Evolutionary conservation across 2,797 vertebrate genomes (phyloP).

Genomic region (Periparus ater): DNA sequence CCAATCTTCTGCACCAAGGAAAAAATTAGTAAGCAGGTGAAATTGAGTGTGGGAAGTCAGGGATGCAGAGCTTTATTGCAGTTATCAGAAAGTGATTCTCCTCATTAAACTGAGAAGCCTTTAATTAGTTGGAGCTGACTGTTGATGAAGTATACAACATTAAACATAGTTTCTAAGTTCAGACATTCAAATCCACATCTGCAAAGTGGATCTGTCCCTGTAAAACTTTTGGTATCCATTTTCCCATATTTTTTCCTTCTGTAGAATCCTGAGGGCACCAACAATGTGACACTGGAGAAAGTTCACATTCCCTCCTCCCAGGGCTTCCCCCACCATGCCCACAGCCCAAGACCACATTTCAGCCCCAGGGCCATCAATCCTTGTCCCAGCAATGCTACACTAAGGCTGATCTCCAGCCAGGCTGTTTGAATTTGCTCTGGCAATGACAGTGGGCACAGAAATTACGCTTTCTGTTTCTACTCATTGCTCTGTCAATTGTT

Average conservation of each 20-base stretch:
- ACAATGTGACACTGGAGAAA: too few relatives aligned
- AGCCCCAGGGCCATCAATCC: neutral
- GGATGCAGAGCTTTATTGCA: neutral
- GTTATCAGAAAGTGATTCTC: neutral
- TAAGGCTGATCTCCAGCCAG: neutral
- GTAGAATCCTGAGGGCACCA: neutral
- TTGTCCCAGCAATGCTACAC: neutral
- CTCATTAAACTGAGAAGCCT: neutral
- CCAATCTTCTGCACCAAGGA: neutral
- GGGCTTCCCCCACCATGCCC: neutral
- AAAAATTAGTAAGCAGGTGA: neutral
- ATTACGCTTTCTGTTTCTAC: neutral
- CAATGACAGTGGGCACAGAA: neutral
- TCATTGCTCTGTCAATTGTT: neutral
- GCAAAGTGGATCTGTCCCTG: neutral
- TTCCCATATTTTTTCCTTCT: neutral
- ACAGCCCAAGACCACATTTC: neutral
- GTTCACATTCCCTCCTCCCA: fast-evolving
- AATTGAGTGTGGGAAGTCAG: neutral
- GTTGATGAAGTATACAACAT: neutral
- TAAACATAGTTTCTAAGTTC: neutral
- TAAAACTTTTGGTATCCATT: neutral
- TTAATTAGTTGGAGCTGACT: neutral
- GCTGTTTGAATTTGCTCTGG: neutral
- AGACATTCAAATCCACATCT: neutral